Evolutionary conservation across 1,140 invertebrate genomes (phyloP), one percentile per base, ranked within the genome.

Genomic region (Cyclina sinensis): DNA sequence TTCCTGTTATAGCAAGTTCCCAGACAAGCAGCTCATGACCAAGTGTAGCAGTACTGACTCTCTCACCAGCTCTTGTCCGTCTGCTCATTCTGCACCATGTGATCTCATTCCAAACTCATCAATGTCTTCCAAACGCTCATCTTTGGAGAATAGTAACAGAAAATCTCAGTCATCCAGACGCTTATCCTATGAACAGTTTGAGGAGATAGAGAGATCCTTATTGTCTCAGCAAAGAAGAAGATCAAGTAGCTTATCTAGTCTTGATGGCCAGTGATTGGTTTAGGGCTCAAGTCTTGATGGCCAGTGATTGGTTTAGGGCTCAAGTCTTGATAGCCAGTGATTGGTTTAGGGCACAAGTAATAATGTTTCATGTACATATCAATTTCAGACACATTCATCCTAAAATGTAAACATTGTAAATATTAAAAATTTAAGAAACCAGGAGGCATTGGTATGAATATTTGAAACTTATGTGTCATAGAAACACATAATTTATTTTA

Each of bases 211-310:
- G 54, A 30, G 51, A 24, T 86, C 84, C 24, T 21, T 86, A 14
- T 30, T 54, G 18, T 65, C 70, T 37, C 14, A 65, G n/a, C 48
- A 65, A n/a, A 65, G 46, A 5, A 85, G 83, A 18, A 88, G 91
- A 73, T 80, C 89, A 24, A 85, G 84, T 70, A 91, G 88, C 74
- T 74, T 89, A 14, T 86, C 84, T 27, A 79, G 74, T 48, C 70
- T 86, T 16, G 70, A 78, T 43, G 84, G 70, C 54, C 70, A 76
- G 2, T 86, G 27, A 54, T 35, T 16, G 3, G 5, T 78, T 16
- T 43, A 43, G 4, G 43, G 43, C 43, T 43, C 43, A 43, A 43
- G 5, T 43, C 70, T 86, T 16, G 70, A 78, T 43, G 84, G 70
- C 54, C 70, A 76, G 2, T 86, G 27, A 54, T 35, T 16, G 3